Evolutionary conservation across 2,113 vertebrate genomes (phyloP).

Genomic region (Tetrao urogallus): DNA sequence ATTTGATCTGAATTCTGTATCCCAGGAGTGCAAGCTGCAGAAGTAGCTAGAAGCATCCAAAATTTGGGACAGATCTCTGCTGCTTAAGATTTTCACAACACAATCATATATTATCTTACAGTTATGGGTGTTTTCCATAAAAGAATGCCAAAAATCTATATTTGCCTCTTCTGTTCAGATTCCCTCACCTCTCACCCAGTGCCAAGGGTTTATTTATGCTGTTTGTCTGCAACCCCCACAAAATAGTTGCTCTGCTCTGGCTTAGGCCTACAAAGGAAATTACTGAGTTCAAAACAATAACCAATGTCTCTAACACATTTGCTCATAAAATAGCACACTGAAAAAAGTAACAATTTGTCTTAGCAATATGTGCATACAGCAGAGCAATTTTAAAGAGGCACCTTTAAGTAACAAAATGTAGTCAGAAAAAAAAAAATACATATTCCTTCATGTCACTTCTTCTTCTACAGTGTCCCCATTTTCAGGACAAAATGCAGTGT

Average conservation of each 20-base stretch:
- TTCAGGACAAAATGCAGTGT: constrained; percentile 6
- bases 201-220: not conserved
- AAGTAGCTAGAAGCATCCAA: not conserved
- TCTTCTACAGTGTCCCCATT: not conserved
- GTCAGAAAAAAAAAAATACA: not conserved
- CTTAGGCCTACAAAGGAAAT: not conserved
- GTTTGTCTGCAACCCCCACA: not conserved
- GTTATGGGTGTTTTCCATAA: not conserved
- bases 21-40: not conserved
- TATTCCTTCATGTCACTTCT: not conserved
- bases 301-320: not conserved
- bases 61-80: not conserved
- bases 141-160: not conserved
- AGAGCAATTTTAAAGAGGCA: not conserved
- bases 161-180: not conserved
- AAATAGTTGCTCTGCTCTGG: not conserved
- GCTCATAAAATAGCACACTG: not conserved
- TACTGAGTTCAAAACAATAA: not conserved
- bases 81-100: not conserved
- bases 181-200: not conserved
- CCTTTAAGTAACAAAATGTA: not conserved
- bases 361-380: not conserved
- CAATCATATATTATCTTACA: not conserved
- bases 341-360: not conserved
- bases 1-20: not conserved